Evolutionary conservation across 2,797 vertebrate genomes (phyloP), one percentile per base, ranked within the genome.

Genomic region (Liasis olivaceus): DNA sequence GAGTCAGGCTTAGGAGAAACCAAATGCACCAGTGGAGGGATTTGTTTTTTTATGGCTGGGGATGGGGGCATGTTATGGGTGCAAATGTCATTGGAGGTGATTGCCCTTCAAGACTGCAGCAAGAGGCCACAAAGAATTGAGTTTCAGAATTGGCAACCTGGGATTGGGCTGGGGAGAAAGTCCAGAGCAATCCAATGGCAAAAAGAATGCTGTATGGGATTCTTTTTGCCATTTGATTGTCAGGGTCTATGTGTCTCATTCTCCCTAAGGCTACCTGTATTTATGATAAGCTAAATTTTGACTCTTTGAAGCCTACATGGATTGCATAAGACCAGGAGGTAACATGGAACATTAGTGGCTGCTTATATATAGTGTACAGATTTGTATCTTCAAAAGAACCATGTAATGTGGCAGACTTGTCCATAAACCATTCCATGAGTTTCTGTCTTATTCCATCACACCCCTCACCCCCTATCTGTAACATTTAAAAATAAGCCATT

Each of bases 1-100:
- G 95, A 93, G 95, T 95, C 86, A 84, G 85, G 62, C 64, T 58
- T 81, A 89, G 72, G 90, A 91, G 51, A 95, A 28, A 69, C 26
- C 69, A 36, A 63, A 86, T 63, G 91, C 92, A 94, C 88, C 91
- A 89, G 63, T 42, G 24, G 89, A 88, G 51, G 24, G 88, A 94
- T 94, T 93, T 95, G 85, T 93, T 95, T 91, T 93, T 96, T 2
- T 92, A 93, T 95, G 94, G 8, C 51, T 54, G 95, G 95, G 90
- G 90, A 81, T 54, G 93, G 95, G 85, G 96, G 94, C 77, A 95
- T 93, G 93, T 60, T 94, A 94, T 93, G 93, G 89, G 63, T 85
- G 54, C 22, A 58, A 24, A 60, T 31, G n/a, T 89, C 91, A 92
- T 85, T 62, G 63, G 72, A 92, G 87, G 87, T 85, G 88, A 89